These are phyloP conservation scores for Periophthalmus magnuspinnatus DNA, from an alignment of 2,797 vertebrate genomes.

Conservation along the genomic window DNA sequence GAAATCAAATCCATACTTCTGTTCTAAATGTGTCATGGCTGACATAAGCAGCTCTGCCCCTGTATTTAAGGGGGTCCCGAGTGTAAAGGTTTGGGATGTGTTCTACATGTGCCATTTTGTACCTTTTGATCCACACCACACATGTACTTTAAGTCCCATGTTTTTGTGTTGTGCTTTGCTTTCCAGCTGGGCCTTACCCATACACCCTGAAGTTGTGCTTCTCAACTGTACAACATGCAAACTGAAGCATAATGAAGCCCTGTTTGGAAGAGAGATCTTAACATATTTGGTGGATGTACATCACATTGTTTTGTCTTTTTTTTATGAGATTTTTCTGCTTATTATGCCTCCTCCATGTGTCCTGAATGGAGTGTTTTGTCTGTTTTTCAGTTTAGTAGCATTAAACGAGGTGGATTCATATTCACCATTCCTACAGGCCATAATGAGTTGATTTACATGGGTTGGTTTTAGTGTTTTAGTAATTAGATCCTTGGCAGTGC, in stretches of 20 bases:
- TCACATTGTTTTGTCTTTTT: background rate
- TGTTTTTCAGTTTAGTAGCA: background rate
- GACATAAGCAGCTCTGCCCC: background rate
- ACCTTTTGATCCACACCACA: background rate
- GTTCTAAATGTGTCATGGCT: background rate
- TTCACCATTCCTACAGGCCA: background rate
- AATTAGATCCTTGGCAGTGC: background rate
- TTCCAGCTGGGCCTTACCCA: conserved; percentile 86
- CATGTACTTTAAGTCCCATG: background rate
- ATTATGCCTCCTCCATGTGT: background rate
- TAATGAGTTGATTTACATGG: background rate
- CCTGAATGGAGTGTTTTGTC: background rate
- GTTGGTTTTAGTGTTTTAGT: background rate
- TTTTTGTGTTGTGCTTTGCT: background rate
- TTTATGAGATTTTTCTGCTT: background rate
- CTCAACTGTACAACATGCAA: conserved; percentile 91
- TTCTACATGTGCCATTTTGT: background rate
- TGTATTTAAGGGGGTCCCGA: background rate
- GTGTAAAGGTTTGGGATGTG: background rate
- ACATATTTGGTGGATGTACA: background rate
- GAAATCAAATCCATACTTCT: background rate
- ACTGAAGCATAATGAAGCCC: conserved; percentile 66
- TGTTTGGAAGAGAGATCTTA: background rate
- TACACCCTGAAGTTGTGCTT: conserved; percentile 95
- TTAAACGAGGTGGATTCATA: background rate